Percentiles rank a stretch among this genome's conserved stretches.
Evolutionary conservation across 2,113 vertebrate species (phyloP).

Genomic region (Microcebus jonahi): DNA sequence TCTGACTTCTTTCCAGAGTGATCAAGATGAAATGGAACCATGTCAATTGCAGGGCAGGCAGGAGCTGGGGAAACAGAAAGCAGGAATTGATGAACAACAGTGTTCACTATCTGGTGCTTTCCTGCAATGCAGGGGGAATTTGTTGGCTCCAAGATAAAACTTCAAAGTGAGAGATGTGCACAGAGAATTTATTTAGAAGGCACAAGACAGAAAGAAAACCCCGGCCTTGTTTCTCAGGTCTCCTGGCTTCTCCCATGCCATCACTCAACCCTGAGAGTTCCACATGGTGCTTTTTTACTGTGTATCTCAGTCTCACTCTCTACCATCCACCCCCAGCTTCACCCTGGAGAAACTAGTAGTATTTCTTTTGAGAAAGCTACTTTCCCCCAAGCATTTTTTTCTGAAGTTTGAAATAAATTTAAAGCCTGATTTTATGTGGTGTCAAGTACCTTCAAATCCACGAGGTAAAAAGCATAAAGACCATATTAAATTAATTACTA

Average conservation of each 20-base stretch:
- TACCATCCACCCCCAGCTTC: background rate
- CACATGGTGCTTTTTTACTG: background rate
- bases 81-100: background rate
- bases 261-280: background rate
- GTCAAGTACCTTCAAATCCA: background rate
- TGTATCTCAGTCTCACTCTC: background rate
- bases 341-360: background rate
- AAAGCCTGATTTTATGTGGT: constrained; percentile 2
- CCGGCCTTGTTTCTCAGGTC: background rate
- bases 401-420: constrained; percentile 43
- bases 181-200: background rate
- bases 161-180: background rate
- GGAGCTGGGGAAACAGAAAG: background rate
- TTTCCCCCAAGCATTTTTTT: background rate
- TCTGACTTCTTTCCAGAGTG: constrained; percentile 16
- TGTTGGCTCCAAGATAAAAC: background rate
- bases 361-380: background rate
- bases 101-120: background rate
- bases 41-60: background rate
- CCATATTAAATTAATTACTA: constrained; percentile 6
- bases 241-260: background rate
- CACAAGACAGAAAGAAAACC: background rate
- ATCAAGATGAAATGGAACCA: background rate
- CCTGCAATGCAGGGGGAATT: background rate
- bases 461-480: background rate